phyloP scores from a whole-genome alignment of 2,797 vertebrate genomes.

The Mus spretus region DNA sequence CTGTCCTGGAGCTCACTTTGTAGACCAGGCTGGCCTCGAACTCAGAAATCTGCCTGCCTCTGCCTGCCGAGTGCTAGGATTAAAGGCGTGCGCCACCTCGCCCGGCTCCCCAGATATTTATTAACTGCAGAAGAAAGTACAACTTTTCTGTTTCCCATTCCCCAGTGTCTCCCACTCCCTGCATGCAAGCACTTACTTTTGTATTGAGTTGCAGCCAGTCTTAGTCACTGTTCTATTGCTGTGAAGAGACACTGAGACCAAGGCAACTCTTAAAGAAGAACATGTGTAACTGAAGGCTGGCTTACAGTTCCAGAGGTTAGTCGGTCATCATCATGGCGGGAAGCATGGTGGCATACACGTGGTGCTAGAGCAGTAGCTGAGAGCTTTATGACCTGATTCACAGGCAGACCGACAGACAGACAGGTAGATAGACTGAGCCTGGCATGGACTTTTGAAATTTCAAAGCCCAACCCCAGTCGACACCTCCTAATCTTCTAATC shows the following conservation, averaged over 20 bases:
- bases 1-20: too few species aligned
- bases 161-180: not conserved
- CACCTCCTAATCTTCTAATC: not conserved
- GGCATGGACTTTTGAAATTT: not conserved
- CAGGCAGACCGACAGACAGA: not conserved
- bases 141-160: not conserved
- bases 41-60: too few species aligned
- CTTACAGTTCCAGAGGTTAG: not conserved
- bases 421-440: not conserved
- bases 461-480: not conserved
- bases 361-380: not conserved
- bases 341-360: too few species aligned
- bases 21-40: too few species aligned
- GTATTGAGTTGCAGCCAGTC: not conserved
- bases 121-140: not conserved
- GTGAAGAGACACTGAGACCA: not conserved
- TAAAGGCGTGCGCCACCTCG: too few species aligned
- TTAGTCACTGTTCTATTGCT: not conserved
- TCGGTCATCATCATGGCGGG: not conserved
- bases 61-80: too few species aligned
- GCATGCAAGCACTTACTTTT: too few species aligned
- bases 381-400: not conserved
- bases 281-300: not conserved
- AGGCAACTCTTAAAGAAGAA: not conserved
- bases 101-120: not conserved